These are phyloP conservation scores for Dioctria linearis DNA, from an alignment of 2,888 invertebrate genomes.

Conservation along the genomic window DNA sequence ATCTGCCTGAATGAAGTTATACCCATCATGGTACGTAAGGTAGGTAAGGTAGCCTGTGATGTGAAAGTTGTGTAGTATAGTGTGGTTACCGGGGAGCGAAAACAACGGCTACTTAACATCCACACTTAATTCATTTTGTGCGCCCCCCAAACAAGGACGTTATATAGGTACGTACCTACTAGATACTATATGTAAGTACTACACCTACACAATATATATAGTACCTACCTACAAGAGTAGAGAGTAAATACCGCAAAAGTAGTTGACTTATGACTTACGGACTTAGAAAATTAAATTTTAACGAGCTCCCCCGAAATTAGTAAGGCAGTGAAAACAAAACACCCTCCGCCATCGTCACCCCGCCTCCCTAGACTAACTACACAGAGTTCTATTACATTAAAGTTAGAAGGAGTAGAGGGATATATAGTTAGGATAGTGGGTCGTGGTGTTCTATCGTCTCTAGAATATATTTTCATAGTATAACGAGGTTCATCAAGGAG, in stretches of 20 bases:
- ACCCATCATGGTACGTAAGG: background rate
- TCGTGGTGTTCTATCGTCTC: background rate
- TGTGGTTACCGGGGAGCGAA: too few relatives aligned
- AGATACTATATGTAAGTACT: background rate
- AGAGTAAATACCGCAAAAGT: constrained; percentile 21
- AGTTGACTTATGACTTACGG: constrained; percentile 27
- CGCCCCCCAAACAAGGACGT: too few relatives aligned
- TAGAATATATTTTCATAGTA: background rate
- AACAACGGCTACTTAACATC: too few relatives aligned
- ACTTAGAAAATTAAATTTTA: constrained; percentile 36
- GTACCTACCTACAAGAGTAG: background rate
- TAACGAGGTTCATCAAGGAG: constrained; percentile 16
- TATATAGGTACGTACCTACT: background rate
- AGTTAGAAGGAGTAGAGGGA: too few relatives aligned
- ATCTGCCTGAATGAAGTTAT: constrained; percentile 5
- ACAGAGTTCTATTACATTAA: too few relatives aligned
- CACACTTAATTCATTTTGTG: too few relatives aligned
- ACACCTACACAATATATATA: background rate
- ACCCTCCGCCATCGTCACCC: too few relatives aligned
- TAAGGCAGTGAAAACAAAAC: background rate
- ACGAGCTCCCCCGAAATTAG: constrained; percentile 22
- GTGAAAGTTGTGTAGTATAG: too few relatives aligned
- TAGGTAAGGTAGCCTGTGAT: too few relatives aligned
- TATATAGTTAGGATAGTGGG: background rate
- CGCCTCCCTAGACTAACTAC: too few relatives aligned